phyloP scores from a whole-genome alignment of 1,140 invertebrate genomes.

The Drosophila kurseongensis region DNA sequence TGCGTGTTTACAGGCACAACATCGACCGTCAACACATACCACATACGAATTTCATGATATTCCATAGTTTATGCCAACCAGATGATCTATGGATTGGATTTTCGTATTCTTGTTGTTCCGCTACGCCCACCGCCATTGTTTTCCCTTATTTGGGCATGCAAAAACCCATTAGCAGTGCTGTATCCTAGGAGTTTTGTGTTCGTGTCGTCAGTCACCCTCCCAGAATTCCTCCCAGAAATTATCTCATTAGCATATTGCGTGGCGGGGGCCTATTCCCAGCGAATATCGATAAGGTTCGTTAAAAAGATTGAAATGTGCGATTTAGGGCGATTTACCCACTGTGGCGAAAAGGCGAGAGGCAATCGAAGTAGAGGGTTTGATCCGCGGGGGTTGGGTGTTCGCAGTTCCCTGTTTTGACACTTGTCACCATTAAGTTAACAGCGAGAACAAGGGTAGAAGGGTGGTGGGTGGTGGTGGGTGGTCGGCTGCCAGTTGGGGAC shows the following conservation, averaged over 20 bases:
- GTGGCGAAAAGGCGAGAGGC: slow-evolving; percentile 55
- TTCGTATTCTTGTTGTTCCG: slow-evolving; percentile 30
- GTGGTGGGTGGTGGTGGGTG: not conserved
- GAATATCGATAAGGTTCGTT: slow-evolving; percentile 82
- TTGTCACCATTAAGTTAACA: slow-evolving; percentile 83
- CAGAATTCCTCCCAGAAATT: slow-evolving; percentile 34
- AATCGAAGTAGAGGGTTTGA: slow-evolving; percentile 29
- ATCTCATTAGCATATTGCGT: slow-evolving; percentile 83
- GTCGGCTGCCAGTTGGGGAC: slow-evolving; percentile 15
- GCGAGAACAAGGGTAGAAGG: slow-evolving; percentile 55
- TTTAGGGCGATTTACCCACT: slow-evolving; percentile 74
- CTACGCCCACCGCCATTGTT: slow-evolving; percentile 17
- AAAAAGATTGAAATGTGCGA: slow-evolving; percentile 83
- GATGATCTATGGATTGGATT: slow-evolving; percentile 74
- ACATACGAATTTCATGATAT: slow-evolving; percentile 77
- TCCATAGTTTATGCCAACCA: slow-evolving; percentile 71
- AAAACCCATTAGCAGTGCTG: slow-evolving; percentile 65
- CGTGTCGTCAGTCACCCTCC: slow-evolving; percentile 3
- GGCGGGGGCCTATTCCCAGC: slow-evolving; percentile 62
- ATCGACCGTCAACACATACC: slow-evolving; percentile 44
- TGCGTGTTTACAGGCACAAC: slow-evolving; percentile 76
- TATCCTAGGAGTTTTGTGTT: slow-evolving; percentile 5
- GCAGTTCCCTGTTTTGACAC: slow-evolving; percentile 73
- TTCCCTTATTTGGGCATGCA: slow-evolving; percentile 63
- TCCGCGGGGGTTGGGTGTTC: slow-evolving; percentile 5